These are phyloP conservation scores for Anoplolepis gracilipes DNA, from an alignment of 1,140 invertebrate genomes.

Conservation along the genomic window DNA sequence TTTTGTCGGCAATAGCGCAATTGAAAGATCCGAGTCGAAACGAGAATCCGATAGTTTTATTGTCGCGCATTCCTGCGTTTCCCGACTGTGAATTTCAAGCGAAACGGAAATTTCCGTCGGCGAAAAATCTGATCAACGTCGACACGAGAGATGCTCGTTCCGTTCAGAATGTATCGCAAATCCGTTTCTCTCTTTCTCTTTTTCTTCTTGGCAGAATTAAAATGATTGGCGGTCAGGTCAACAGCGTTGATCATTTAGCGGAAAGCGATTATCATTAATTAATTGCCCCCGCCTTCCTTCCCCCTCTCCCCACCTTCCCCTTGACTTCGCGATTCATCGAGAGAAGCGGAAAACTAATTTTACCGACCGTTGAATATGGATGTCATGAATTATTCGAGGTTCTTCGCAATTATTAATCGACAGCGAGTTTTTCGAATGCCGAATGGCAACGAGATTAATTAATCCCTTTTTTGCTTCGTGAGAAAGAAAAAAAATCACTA, in stretches of 20 bases:
- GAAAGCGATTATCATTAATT: conserved; percentile 44
- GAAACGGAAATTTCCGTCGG: neutral
- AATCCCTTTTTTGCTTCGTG: neutral
- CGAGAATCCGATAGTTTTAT: conserved; percentile 30
- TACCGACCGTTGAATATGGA: conserved; percentile 5
- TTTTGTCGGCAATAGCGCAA: neutral
- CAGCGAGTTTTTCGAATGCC: conserved; percentile 25
- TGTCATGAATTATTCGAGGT: conserved; percentile 36
- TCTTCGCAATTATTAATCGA: conserved; percentile 50
- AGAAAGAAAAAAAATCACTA: neutral
- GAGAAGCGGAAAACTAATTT: conserved; percentile 34
- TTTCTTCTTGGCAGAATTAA: neutral
- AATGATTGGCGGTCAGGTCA: neutral
- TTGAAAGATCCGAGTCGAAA: conserved; percentile 16
- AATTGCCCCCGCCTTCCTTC: conserved; percentile 3
- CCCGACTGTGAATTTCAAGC: neutral
- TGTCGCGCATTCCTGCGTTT: neutral
- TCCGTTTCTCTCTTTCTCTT: neutral
- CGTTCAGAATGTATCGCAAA: neutral
- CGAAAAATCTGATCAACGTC: conserved; percentile 10
- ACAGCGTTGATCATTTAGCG: conserved; percentile 13
- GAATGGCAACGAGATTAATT: conserved; percentile 38
- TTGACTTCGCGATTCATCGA: neutral
- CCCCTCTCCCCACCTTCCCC: too few species aligned
- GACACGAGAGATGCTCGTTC: neutral